Conservation (phyloP, 2,888 invertebrate genomes). For the Tachina fera region DNA sequence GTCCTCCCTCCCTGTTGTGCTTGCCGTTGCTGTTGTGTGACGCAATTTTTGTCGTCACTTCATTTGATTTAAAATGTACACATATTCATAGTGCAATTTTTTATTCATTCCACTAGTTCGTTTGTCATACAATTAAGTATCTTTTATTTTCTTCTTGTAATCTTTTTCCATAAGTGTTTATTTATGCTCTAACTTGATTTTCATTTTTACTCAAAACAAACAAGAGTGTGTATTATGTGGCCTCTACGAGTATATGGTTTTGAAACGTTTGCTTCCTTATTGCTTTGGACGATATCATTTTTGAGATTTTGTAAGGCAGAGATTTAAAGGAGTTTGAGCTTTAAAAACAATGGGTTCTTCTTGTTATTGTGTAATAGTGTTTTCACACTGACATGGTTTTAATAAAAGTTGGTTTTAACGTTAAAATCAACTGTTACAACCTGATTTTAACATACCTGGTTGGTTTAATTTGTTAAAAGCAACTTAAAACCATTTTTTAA, state of each 20-base stretch:
- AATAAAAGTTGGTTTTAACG: too few species aligned
- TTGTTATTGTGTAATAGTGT: too few species aligned
- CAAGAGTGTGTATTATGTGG: constrained; percentile 38
- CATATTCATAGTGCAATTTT: constrained; percentile 20
- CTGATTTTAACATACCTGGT: too few species aligned
- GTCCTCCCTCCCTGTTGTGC: not conserved
- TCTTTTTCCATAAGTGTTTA: constrained; percentile 11
- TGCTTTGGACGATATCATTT: constrained; percentile 28
- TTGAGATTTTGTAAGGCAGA: constrained; percentile 18
- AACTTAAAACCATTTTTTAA: too few species aligned
- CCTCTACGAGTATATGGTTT: constrained; percentile 44
- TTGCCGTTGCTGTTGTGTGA: constrained; percentile 13
- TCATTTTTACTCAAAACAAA: constrained; percentile 15
- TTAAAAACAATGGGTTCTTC: not conserved
- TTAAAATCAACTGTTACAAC: too few species aligned
- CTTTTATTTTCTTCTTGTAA: not conserved
- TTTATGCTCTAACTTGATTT: constrained; percentile 48
- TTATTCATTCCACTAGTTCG: constrained; percentile 4
- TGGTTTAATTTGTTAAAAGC: too few species aligned
- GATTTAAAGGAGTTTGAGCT: constrained; percentile 4
- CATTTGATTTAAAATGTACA: constrained; percentile 5
- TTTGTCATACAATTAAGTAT: constrained; percentile 6
- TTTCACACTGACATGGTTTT: too few species aligned
- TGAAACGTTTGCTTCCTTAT: constrained; percentile 58
- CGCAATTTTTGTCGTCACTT: constrained; percentile 53